These are phyloP conservation scores for Oreamnos americanus DNA, from an alignment of 2,113 vertebrate species.

Conservation along the genomic window DNA sequence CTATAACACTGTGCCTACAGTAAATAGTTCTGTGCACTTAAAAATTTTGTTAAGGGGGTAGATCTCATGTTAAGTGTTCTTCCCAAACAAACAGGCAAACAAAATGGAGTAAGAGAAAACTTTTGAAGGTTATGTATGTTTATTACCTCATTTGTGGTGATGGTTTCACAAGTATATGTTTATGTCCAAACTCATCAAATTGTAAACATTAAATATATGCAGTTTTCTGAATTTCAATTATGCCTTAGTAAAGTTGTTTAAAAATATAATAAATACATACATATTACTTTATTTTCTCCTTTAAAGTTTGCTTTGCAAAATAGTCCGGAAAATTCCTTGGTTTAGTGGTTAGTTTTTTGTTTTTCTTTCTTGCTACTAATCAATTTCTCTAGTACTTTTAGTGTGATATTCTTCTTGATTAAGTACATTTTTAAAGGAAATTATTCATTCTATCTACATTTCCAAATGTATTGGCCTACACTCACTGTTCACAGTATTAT, in stretches of 20 bases:
- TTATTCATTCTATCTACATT: not conserved
- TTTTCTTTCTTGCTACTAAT: not conserved
- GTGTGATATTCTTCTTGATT: not conserved
- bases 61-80: not conserved
- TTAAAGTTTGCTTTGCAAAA: not conserved
- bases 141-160: not conserved
- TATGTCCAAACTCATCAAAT: not conserved
- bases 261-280: not conserved
- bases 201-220: not conserved
- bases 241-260: not conserved
- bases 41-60: not conserved
- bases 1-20: not conserved
- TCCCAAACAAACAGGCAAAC: not conserved
- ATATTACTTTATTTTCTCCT: not conserved
- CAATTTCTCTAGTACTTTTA: not conserved
- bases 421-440: not conserved
- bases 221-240: not conserved
- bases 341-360: not conserved
- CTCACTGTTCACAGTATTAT: not conserved
- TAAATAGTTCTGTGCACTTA: not conserved
- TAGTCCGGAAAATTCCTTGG: not conserved
- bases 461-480: not conserved
- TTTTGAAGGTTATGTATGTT: not conserved
- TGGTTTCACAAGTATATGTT: not conserved
- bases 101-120: not conserved